These are phyloP conservation scores for Fragum sueziense DNA, from an alignment of 2,888 invertebrate genomes.

Conservation along the genomic window DNA sequence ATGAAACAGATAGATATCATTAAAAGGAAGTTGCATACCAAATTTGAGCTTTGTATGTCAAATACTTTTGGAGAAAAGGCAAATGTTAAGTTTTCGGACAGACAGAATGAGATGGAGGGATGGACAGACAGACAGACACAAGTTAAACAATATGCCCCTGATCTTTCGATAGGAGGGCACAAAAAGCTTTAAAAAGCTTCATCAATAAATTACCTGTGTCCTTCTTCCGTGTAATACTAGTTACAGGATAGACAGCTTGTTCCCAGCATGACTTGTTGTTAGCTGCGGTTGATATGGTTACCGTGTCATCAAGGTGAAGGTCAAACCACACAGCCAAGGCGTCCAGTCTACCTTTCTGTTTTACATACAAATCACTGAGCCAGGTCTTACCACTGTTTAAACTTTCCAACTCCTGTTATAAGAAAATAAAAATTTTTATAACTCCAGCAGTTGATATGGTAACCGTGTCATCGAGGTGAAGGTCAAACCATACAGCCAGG, in stretches of 20 bases:
- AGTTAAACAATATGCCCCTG: too few relatives aligned
- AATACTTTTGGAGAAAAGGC: too few relatives aligned
- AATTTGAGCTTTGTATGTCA: too few relatives aligned
- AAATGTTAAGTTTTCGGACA: too few relatives aligned
- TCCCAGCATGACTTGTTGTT: conserved; percentile 87
- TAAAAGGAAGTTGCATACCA: too few relatives aligned
- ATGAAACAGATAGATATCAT: too few relatives aligned
- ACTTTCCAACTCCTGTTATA: conserved; percentile 55
- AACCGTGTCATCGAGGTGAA: conserved; percentile 87
- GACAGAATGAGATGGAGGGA: too few relatives aligned
- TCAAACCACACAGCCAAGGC: conserved; percentile 89
- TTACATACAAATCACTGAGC: conserved; percentile 59
- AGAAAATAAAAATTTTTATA: background rate
- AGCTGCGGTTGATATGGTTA: conserved; percentile 87
- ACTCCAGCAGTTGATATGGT: conserved; percentile 87
- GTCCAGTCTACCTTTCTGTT: conserved; percentile 85
- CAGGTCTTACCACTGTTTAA: conserved; percentile 59
- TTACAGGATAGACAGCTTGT: conserved; percentile 87
- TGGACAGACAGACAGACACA: too few relatives aligned
- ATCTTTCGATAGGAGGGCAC: too few relatives aligned
- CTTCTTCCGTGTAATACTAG: conserved; percentile 16
- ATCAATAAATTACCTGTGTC: background rate
- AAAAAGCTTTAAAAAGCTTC: too few relatives aligned
- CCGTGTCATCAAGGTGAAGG: conserved; percentile 86
- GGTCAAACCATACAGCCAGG: conserved; percentile 89